Evolutionary conservation across 2,888 invertebrate species (phyloP).

Genomic region (Athrips mouffetella): DNA sequence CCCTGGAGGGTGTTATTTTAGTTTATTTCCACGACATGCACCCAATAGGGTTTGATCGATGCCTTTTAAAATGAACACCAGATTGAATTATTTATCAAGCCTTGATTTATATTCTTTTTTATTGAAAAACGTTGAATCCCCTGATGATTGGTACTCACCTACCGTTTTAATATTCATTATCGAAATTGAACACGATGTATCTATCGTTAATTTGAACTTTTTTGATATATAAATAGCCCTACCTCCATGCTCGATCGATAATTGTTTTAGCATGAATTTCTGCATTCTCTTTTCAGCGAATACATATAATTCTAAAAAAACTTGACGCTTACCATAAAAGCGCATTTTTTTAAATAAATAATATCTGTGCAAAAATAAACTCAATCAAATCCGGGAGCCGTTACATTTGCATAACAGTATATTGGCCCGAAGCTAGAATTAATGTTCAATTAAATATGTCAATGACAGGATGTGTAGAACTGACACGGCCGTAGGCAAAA

Average conservation of each 20-base stretch:
- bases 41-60: constrained; percentile 54
- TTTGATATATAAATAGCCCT: not conserved
- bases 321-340: no score
- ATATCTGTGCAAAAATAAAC: not conserved
- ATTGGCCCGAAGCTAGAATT: constrained; percentile 1
- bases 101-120: constrained; percentile 38
- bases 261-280: no score
- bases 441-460: constrained; percentile 1
- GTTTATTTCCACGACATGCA: constrained; percentile 26
- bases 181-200: constrained; percentile 4
- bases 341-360: no score
- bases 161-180: constrained; percentile 42
- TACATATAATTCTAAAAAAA: no score
- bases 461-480: constrained; percentile 6
- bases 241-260: not conserved
- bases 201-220: constrained; percentile 1
- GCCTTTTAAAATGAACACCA: constrained; percentile 52
- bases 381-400: constrained; percentile 9
- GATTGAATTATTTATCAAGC: constrained; percentile 56
- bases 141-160: constrained; percentile 35
- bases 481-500: not conserved
- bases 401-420: constrained; percentile 10
- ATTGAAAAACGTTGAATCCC: constrained; percentile 44
- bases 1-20: constrained; percentile 18
- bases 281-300: no score